phyloP scores from a whole-genome alignment of 2,888 invertebrate species.

The Liopterus haemorrhoidalis region DNA sequence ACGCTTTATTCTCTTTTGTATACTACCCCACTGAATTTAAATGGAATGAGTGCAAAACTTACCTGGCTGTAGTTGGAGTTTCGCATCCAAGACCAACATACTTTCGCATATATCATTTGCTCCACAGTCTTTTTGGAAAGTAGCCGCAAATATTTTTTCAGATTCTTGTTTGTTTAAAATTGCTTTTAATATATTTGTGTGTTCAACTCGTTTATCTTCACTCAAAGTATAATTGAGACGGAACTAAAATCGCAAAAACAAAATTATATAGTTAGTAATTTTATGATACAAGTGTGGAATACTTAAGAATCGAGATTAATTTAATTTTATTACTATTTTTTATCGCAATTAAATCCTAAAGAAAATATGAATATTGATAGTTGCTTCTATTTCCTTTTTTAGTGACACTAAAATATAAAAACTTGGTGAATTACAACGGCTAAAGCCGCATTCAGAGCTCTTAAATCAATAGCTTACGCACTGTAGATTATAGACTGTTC shows the following conservation, averaged over 20 bases:
- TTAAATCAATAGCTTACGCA: no score
- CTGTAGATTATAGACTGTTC: no score
- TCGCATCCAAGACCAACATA: constrained; percentile 62
- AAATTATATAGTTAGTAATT: no score
- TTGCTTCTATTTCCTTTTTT: not conserved
- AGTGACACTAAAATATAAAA: not conserved
- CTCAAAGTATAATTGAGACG: constrained; percentile 77
- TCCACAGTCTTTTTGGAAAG: constrained; percentile 89
- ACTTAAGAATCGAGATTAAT: no score
- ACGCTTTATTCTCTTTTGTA: no score
- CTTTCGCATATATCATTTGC: constrained; percentile 82
- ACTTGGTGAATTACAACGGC: no score
- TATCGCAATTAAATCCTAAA: constrained; percentile 11
- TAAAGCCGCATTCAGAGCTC: no score
- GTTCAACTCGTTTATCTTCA: constrained; percentile 64
- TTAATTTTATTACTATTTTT: constrained; percentile 7
- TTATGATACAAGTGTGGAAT: no score
- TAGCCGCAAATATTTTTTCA: constrained; percentile 71
- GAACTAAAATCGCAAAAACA: constrained; percentile 50
- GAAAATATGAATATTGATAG: not conserved
- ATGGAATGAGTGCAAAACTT: constrained; percentile 30
- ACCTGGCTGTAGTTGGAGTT: constrained; percentile 56
- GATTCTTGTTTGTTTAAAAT: constrained; percentile 85
- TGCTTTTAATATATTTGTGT: no score
- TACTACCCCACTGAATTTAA: constrained; percentile 4